phyloP scores from a whole-genome alignment of 2,797 vertebrate species.

The Anguilla anguilla region DNA sequence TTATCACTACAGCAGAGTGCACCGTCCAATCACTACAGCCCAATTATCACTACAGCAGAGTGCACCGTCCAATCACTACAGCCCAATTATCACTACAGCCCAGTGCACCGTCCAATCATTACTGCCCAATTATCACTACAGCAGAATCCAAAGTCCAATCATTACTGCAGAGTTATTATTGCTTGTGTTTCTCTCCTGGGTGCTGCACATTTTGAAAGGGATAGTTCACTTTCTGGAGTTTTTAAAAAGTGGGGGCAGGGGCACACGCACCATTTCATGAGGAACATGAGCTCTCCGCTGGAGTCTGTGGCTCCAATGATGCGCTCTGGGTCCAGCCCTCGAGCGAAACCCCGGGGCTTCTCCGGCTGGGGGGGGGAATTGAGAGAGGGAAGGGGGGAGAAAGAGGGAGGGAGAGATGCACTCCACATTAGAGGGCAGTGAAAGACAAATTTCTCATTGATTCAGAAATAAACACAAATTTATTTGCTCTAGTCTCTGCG shows the following conservation, averaged over 20 bases:
- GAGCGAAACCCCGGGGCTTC: constrained; percentile 89
- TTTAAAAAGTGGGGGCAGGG: no score
- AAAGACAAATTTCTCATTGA: background rate
- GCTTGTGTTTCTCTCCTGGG: no score
- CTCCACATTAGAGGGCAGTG: background rate
- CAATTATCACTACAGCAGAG: background rate
- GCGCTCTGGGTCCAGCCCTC: constrained; percentile 90
- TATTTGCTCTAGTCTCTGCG: background rate
- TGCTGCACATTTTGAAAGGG: no score
- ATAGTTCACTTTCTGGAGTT: no score
- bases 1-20: background rate
- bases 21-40: no score
- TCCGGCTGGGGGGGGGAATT: constrained; percentile 77
- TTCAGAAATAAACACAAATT: background rate
- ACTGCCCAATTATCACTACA: no score
- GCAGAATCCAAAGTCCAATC: no score
- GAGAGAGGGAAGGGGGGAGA: constrained; percentile 27
- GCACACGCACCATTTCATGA: constrained; percentile 94
- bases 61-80: no score
- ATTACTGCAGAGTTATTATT: no score
- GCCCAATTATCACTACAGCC: no score
- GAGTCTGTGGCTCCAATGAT: constrained; percentile 97
- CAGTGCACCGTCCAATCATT: no score
- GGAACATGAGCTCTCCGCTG: constrained; percentile 97
- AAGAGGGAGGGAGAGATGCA: background rate